Base-by-base conservation (phyloP, 1,140 invertebrate species). In the Antheraea pernyi region DNA sequence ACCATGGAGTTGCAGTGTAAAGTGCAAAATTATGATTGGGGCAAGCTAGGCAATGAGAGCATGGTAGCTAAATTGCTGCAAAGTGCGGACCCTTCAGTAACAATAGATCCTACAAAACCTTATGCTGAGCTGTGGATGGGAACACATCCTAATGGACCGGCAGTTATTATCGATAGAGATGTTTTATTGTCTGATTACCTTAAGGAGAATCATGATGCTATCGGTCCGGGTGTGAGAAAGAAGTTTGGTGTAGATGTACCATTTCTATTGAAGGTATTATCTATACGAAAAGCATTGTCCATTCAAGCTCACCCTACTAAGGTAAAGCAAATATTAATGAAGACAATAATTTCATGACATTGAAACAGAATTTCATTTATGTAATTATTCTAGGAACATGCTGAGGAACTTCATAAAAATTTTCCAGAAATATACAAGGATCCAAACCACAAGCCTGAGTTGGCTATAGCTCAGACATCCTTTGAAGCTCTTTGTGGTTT, bases 281-380 rank as follows among this genome's bases (percentile, higher is more conserved):
- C 98, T 64, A 95, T 99, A 10, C 94, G 95, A 67, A 98, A 98
- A 88, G 96, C 99, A 0, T 93, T 99, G 7, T 99, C 98, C 7
- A 98, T 99, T 83, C 99, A 99, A 94, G 97, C 97, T n/a, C 99
- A 99, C 94, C 99, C 99, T 16, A 96, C 97, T 78, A 99, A 99
- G 95, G 97, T 98, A 94, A 53, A 13, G 0, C 4, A 75, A 64
- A 65, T 37, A 36, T 60, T 18, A n/a, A 39, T 42, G 3, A 8
- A 11, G 16, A 5, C 30, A 46, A 46, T 46, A 18, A 64, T 9
- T n/a, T 37, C n/a, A 39, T 0, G 42, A 5, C 62, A 19, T 59
- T 61, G 7, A 11, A 30, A 13, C 16, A 30, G 8, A 8, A 61
- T 22, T 30, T 7, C 0, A 36, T 61, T 61, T 30, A 36, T 30